Evolutionary conservation across 1,140 invertebrate species (phyloP), one percentile per base, ranked within the genome.

Genomic region (Bactericera cockerelli): DNA sequence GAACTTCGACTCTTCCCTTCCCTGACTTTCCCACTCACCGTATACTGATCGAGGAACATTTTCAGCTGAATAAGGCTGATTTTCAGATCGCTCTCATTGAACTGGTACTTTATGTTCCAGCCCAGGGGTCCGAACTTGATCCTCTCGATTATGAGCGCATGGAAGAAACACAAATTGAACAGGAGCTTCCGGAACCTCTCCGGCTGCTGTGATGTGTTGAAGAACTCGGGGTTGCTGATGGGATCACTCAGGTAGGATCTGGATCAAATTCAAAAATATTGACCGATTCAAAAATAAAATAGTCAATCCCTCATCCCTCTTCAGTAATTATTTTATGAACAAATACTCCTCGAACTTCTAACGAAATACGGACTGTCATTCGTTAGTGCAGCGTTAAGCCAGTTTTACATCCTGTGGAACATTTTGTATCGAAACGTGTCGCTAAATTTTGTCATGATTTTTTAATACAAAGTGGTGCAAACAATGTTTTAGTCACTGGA

Each of bases 41-140:
- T 76, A 67, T 87, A 89, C 62, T 93, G 83, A 68, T 94, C 87
- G 19, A 93, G 78, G 72, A 93, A 94, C 73, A 92, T 88, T 62
- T 84, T 80, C 1, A 97, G 73, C 70, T 97, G 93, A 57, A 87
- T 79, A 38, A 91, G 82, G 64, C 83, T 83, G 58, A 97, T 95
- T 57, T 86, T 76, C 3, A 97, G 74, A 74, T 97, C 93, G 0
- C 91, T 93, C 69, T 96, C 92, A 68, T 95, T 95, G 70, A 96
- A 98, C 68, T 94, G 91, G 67, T 97, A 98, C 0, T 84, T 81
- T 55, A 88, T 93, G 68, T 97, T 98, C 93, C 93, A 93, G 1
- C 93, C 93, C 36, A 96, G 79, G 0, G 93, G 83, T 0, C 93
- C 93, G 69, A 94, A 98, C 69, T 92, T 89, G 13, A 87, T 70